phyloP scores from a whole-genome alignment of 2,797 vertebrate genomes.

The Dipus sagitta region DNA sequence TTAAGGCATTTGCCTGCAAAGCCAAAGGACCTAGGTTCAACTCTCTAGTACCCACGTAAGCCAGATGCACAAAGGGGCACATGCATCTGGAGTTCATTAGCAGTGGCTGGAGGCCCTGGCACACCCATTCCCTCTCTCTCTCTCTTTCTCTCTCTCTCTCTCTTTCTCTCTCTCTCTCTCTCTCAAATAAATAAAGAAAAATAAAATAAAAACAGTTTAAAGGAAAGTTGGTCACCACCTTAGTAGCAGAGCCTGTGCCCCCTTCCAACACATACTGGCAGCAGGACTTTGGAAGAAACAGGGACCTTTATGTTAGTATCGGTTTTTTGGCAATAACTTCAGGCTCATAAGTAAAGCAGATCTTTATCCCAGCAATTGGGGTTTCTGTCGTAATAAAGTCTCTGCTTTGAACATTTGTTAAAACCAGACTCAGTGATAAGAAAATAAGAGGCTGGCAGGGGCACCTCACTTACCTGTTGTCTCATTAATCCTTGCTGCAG shows the following conservation, averaged over 20 bases:
- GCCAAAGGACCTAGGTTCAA: no score
- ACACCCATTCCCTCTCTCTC: no score
- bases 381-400: constrained; percentile 32
- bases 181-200: no score
- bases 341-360: not conserved
- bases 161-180: no score
- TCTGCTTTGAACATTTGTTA: constrained; percentile 32
- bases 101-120: no score
- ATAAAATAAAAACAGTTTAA: no score
- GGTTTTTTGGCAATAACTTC: not conserved
- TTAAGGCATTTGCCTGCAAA: no score
- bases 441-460: constrained; percentile 33
- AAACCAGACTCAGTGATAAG: constrained; percentile 30
- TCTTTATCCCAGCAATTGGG: constrained; percentile 5
- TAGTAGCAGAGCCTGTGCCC: not conserved
- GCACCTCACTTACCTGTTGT: not conserved
- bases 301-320: not conserved
- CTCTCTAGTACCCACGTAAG: no score
- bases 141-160: no score
- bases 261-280: not conserved
- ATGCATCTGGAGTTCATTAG: no score
- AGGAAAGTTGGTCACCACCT: not conserved
- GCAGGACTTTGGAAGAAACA: not conserved
- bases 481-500: not conserved
- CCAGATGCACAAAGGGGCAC: no score